A percentile compares a stretch with the other conserved stretches of the same genome.
These are phyloP conservation scores for Orthosia incerta DNA, from an alignment of 2,888 invertebrate genomes.

Conservation along the genomic window DNA sequence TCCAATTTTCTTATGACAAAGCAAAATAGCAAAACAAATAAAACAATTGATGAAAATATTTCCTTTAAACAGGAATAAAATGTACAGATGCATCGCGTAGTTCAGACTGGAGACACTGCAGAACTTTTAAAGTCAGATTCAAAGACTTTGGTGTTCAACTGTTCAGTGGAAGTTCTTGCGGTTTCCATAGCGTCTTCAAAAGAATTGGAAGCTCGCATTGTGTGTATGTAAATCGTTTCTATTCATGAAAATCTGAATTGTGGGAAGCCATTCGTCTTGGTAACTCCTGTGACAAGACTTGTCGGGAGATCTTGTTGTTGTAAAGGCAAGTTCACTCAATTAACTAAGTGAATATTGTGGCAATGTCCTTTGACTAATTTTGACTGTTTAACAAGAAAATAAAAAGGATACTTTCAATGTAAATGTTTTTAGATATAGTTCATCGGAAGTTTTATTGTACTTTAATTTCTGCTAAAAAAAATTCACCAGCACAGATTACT, in stretches of 20 bases:
- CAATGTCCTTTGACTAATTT: not conserved
- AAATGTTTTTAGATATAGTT: too few species aligned
- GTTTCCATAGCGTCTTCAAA: slow-evolving; percentile 10
- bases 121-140: slow-evolving; percentile 29
- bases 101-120: slow-evolving; percentile 7
- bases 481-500: too few species aligned
- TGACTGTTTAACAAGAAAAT: not conserved
- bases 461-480: not conserved
- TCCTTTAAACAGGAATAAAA: slow-evolving; percentile 22
- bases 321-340: not conserved
- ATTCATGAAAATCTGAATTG: slow-evolving; percentile 36
- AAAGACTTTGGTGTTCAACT: slow-evolving; percentile 20
- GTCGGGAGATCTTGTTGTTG: not conserved
- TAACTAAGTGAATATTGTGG: not conserved
- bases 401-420: not conserved
- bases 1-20: not conserved
- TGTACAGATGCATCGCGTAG: slow-evolving; percentile 30
- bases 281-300: slow-evolving; percentile 17
- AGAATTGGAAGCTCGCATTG: slow-evolving; percentile 38
- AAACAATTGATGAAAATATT: slow-evolving; percentile 15
- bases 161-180: slow-evolving; percentile 13
- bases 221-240: slow-evolving; percentile 49
- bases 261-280: slow-evolving; percentile 31
- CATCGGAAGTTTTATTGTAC: not conserved
- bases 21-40: slow-evolving; percentile 26